A percentile compares a stretch with the other conserved stretches of the same genome.
Conservation (phyloP, 2,888 invertebrate genomes). For the Iselma pallidipennis region DNA sequence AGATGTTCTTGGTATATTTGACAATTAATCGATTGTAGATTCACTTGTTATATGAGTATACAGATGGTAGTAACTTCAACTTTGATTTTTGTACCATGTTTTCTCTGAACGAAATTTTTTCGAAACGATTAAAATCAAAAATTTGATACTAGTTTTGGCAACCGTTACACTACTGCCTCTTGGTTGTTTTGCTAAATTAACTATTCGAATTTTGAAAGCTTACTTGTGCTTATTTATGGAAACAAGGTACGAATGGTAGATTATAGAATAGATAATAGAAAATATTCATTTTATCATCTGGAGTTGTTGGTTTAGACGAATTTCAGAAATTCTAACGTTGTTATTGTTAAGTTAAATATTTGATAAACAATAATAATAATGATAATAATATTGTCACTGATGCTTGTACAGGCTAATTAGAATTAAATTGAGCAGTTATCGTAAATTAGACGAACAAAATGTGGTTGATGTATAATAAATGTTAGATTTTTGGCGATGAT, state of each 20-base stretch:
- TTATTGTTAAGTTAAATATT: too few species aligned
- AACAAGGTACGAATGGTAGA: not conserved
- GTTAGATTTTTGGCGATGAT: constrained; percentile 21
- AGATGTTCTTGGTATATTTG: not conserved
- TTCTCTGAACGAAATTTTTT: not conserved
- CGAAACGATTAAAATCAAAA: not conserved
- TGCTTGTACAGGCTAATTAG: too few species aligned
- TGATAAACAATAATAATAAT: too few species aligned
- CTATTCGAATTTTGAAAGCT: constrained; percentile 3
- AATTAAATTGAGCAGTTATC: not conserved
- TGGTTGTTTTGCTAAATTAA: not conserved
- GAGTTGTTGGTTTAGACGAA: not conserved
- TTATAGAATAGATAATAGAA: not conserved
- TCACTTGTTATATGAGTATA: not conserved
- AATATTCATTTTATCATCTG: not conserved
- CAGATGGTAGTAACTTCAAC: too few species aligned
- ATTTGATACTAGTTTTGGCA: not conserved
- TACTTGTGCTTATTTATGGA: constrained; percentile 5
- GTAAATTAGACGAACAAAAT: not conserved
- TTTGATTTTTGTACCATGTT: too few species aligned
- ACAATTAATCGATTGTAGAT: constrained; percentile 1
- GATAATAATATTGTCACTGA: too few species aligned
- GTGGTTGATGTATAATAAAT: constrained; percentile 12
- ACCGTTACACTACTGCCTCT: not conserved
- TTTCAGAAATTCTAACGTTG: not conserved